Base-by-base conservation (phyloP, 2,113 vertebrate genomes). In the Strigops habroptila region DNA sequence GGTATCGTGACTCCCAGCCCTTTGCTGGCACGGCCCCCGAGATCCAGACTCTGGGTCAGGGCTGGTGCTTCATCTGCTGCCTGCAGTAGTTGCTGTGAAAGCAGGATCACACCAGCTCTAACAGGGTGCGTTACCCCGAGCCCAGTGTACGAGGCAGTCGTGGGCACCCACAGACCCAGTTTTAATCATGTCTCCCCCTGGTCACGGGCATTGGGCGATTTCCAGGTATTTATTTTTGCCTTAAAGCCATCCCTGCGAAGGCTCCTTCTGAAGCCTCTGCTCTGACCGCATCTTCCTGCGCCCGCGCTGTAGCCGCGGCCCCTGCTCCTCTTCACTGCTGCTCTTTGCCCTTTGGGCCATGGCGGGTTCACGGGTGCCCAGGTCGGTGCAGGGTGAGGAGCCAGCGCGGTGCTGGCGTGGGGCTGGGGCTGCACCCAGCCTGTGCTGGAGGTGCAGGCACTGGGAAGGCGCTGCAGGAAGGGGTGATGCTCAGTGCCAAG, bases 71-170 rank as follows among this genome's bases (percentile, higher is more conserved):
- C 8, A 2, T 5, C 75, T 21, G 37, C 39, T 52, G 33, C 10
- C 18, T 6, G 41, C 12, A 8, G 49, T 6, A 22, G 27, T 27
- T 30, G 27, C 53, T 3, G 1, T 5, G 33, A 3, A 2, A 2
- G 24, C 1, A 9, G 49, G 30, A 1, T 7, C 7, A 8, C n/a
- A 7, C 33, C 35, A 16, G 23, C 15, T 17, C 23, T 14, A 19
- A 24, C 15, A 4, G 21, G 6, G 22, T 4, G 43, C 8, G 33
- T 60, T 19, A 19, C 52, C 22, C 41, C 43, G 2, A 23, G 33
- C 5, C 31, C 31, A 5, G 52, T 3, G 23, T 27, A 2, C 3
- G 49, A 24, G 59, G 3, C 10, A 17, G 33, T 2, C 2, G 1
- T 5, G 17, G 59, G 65, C 49, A 7, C 7, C 33, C 3, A 2